These are phyloP conservation scores for Silurus asotus DNA, from an alignment of 2,113 vertebrate species.

Conservation along the genomic window DNA sequence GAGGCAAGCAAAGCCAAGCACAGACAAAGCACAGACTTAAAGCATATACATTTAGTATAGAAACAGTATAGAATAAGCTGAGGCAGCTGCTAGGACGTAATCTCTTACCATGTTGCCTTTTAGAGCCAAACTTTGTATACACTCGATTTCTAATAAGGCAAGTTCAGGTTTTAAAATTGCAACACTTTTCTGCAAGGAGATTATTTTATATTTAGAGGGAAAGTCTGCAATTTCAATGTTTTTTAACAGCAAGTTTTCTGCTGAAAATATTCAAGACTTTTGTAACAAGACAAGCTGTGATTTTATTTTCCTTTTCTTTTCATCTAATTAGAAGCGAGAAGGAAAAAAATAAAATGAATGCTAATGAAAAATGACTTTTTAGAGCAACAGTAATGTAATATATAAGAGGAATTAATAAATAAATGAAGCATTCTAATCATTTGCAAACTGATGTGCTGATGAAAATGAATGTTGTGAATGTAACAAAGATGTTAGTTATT, in stretches of 20 bases:
- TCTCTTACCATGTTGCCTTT: background rate
- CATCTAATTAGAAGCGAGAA: background rate
- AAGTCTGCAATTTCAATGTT: background rate
- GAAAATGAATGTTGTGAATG: background rate
- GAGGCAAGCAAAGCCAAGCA: background rate
- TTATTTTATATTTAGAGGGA: background rate
- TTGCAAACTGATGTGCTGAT: background rate
- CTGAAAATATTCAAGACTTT: background rate
- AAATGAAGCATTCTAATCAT: background rate
- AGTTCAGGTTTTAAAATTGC: background rate
- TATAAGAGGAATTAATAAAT: background rate
- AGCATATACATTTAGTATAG: background rate
- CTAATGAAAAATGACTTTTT: background rate
- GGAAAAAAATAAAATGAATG: background rate
- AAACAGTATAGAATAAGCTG: background rate
- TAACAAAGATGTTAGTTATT: background rate
- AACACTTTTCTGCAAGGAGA: background rate
- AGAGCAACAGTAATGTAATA: background rate
- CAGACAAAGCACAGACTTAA: background rate
- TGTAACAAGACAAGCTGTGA: background rate
- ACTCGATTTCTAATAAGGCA: background rate
- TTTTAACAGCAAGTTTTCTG: background rate
- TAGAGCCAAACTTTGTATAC: background rate
- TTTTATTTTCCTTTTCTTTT: background rate
- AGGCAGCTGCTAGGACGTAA: conserved; percentile 22